Base-by-base conservation (phyloP, 64 coral and sea anemone species). In the Acropora tenuis region DNA sequence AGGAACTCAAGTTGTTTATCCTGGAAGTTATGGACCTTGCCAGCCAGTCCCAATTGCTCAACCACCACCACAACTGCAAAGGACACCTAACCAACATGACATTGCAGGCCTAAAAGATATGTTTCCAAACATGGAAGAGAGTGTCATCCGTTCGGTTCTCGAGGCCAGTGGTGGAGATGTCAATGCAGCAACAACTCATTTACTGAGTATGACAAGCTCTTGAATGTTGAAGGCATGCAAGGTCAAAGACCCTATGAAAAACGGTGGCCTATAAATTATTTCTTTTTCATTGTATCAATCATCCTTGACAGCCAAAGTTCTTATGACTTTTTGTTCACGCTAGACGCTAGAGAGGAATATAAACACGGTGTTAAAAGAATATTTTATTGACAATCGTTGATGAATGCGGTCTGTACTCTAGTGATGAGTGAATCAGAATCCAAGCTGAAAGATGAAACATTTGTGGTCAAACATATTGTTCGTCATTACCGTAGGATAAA, bases 61-160 rank as follows among this genome's bases (percentile, higher is more conserved):
- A 2, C 88, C n/a, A 2, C 93, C 77, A 15, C 41, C 73, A 19
- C 69, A 66, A 18, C 86, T 50, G 16, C 96, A 74, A 52, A 89
- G 40, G 41, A 73, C 76, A 17, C 83, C 88, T 61, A 89, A 78
- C 67, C 43, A 87, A 66, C 90, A 90, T 16, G 97, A 99, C 20
- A 66, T 99, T n/a, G 74, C 95, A 90, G 93, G 95, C 69, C 63
- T 99, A 7, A 96, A 99, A 49, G 97, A 99, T 80, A 99, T 99
- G 97, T 99, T 99, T 47, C 94, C 97, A 17, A 87, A 79, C 75
- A 96, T 99, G 94, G 97, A 99, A 77, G 94, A 94, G 49, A 88
- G 93, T 57, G 94, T 99, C 2, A 99, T 99, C 47, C 80, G 90
- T 48, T 99, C 97, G 71, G 97, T 99, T 19, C 86, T 99, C 40